Percentiles rank a stretch among this genome's conserved stretches.
phyloP scores from a whole-genome alignment of 2,113 vertebrate genomes.

The Oryzias javanicus region DNA sequence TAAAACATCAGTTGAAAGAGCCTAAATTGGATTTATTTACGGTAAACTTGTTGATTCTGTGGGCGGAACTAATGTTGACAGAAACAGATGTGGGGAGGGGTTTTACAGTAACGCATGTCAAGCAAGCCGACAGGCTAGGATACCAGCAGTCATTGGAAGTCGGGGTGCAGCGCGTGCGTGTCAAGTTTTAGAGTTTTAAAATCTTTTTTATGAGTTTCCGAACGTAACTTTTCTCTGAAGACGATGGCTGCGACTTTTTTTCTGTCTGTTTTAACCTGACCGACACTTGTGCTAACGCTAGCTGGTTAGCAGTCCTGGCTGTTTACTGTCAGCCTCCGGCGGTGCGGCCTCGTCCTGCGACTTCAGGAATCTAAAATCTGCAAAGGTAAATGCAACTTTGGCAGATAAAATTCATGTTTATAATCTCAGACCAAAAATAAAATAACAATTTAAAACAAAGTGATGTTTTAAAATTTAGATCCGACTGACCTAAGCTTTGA shows the following conservation, averaged over 20 bases:
- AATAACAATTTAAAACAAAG: too few relatives aligned
- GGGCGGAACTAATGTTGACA: conserved; percentile 29
- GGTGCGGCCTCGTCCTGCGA: conserved; percentile 1
- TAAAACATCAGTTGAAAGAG: conserved; percentile 18
- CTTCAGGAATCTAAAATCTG: conserved; percentile 4
- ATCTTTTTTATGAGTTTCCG: background rate
- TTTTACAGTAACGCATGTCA: conserved; percentile 8
- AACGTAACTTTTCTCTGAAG: background rate
- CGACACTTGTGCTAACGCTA: conserved; percentile 31
- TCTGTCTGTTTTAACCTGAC: conserved; percentile 26
- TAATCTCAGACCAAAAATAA: too few relatives aligned
- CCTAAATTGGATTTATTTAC: background rate
- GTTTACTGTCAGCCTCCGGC: conserved; percentile 19
- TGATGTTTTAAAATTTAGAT: too few relatives aligned
- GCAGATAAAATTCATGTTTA: too few relatives aligned
- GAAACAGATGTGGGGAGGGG: conserved; percentile 7
- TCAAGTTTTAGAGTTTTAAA: fast-evolving
- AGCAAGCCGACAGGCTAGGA: conserved; percentile 26
- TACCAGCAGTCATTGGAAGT: conserved; percentile 16
- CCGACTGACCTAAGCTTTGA: too few relatives aligned
- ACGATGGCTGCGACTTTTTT: conserved; percentile 20
- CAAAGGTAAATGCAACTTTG: conserved; percentile 31
- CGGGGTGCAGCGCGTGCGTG: background rate
- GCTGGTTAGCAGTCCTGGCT: conserved; percentile 35
- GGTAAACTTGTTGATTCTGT: background rate